phyloP scores from a whole-genome alignment of 2,797 vertebrate species.

The Gobio occitaniae region DNA sequence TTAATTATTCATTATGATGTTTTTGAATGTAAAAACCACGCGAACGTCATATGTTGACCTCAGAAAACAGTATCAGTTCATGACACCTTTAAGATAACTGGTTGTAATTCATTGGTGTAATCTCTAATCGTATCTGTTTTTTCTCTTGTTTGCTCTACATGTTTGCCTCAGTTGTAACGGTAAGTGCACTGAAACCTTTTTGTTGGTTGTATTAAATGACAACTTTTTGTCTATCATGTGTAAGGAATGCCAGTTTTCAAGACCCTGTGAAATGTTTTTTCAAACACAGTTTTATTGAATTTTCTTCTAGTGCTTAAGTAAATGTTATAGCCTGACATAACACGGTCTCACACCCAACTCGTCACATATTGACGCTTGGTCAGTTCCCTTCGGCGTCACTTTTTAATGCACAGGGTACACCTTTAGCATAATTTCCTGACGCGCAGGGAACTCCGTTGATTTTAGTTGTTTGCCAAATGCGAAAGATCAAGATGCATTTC shows the following conservation, averaged over 20 bases:
- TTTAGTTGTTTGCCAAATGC: too few relatives aligned
- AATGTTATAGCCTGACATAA: background rate
- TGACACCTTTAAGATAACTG: background rate
- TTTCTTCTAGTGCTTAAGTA: background rate
- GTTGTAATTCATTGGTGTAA: background rate
- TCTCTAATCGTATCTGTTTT: constrained; percentile 54
- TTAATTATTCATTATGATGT: too few relatives aligned
- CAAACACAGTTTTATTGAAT: background rate
- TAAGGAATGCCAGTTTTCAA: background rate
- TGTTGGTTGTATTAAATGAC: background rate
- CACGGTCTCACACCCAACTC: too few relatives aligned
- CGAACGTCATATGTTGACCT: too few relatives aligned
- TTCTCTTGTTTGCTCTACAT: constrained; percentile 56
- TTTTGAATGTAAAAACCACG: too few relatives aligned
- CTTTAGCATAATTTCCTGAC: too few relatives aligned
- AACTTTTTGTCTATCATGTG: background rate
- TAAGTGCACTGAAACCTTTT: constrained; percentile 73
- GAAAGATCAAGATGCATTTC: too few relatives aligned
- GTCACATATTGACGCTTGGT: too few relatives aligned
- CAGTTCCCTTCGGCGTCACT: too few relatives aligned
- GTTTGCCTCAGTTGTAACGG: constrained; percentile 87
- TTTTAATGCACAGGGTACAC: too few relatives aligned
- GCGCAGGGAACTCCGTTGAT: too few relatives aligned
- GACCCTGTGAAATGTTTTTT: background rate
- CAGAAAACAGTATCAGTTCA: too few relatives aligned